Percentiles rank a stretch among this genome's conserved stretches.
Conservation (phyloP, 2,797 vertebrate genomes). For the Phaenicophaeus curvirostris region DNA sequence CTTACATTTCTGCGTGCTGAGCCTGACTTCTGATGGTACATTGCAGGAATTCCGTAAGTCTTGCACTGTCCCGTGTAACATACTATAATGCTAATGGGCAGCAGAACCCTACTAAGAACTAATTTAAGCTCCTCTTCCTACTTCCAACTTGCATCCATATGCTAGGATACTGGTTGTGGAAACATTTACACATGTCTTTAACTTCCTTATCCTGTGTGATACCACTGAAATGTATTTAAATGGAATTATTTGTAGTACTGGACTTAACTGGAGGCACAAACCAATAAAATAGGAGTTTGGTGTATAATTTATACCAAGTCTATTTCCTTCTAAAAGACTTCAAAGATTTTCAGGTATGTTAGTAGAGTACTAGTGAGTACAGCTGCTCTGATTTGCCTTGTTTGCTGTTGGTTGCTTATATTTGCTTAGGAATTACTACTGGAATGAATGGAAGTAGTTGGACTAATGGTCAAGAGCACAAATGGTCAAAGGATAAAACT, state of each 20-base stretch:
- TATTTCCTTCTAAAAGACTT: neutral
- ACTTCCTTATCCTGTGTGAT: neutral
- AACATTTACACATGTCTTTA: neutral
- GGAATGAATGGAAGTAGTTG: neutral
- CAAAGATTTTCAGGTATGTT: neutral
- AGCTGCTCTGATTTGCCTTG: neutral
- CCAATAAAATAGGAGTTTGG: neutral
- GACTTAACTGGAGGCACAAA: neutral
- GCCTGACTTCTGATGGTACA: neutral
- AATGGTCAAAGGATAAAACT: neutral
- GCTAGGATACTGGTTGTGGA: neutral
- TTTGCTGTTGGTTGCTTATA: neutral
- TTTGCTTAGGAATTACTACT: neutral
- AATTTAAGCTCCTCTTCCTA: neutral
- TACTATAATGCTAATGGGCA: rapidly evolving
- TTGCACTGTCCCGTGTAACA: rapidly evolving
- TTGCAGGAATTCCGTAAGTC: neutral
- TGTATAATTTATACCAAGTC: neutral
- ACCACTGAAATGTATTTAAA: neutral
- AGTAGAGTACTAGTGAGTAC: neutral
- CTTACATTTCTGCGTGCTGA: rapidly evolving
- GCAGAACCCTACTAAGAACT: neutral
- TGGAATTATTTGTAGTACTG: neutral
- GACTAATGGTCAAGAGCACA: neutral
- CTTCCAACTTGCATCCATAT: neutral